These are phyloP conservation scores for Spongilla lacustris DNA, from an alignment of 37 sponge, comb jelly and placozoan species.

Conservation along the genomic window DNA sequence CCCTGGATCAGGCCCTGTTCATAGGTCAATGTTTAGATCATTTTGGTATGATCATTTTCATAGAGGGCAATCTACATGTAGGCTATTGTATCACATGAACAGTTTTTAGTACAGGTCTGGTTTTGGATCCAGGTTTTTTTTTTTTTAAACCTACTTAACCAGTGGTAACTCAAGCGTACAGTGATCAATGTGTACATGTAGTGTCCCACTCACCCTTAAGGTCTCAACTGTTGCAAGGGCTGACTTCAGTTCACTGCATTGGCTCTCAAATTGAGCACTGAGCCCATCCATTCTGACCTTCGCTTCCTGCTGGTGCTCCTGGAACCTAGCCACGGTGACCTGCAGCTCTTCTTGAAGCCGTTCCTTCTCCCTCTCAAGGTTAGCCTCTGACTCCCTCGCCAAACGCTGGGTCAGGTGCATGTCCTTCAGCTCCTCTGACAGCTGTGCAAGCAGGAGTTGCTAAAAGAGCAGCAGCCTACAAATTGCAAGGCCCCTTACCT, in stretches of 20 bases:
- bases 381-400: background rate
- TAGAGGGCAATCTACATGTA: too few species aligned
- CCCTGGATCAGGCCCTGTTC: too few species aligned
- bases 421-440: background rate
- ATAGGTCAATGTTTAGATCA: too few species aligned
- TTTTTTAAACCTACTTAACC: too few species aligned
- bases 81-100: too few species aligned
- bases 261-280: background rate
- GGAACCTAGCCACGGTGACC: background rate
- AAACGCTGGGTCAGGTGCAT: background rate
- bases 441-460: background rate
- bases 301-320: background rate
- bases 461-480: too few species aligned
- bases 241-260: background rate
- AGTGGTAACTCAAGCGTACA: too few species aligned
- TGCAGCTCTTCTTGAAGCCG: background rate
- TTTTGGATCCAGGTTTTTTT: too few species aligned
- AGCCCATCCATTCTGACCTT: background rate
- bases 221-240: background rate
- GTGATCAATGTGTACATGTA: too few species aligned
- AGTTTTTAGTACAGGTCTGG: too few species aligned
- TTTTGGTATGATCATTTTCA: too few species aligned
- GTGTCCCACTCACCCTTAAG: background rate
- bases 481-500: background rate
- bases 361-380: slow-evolving; percentile 6